Percentiles rank a stretch among this genome's conserved stretches.
These are phyloP conservation scores for Poecile atricapillus DNA, from an alignment of 2,113 vertebrate species.

Conservation along the genomic window DNA sequence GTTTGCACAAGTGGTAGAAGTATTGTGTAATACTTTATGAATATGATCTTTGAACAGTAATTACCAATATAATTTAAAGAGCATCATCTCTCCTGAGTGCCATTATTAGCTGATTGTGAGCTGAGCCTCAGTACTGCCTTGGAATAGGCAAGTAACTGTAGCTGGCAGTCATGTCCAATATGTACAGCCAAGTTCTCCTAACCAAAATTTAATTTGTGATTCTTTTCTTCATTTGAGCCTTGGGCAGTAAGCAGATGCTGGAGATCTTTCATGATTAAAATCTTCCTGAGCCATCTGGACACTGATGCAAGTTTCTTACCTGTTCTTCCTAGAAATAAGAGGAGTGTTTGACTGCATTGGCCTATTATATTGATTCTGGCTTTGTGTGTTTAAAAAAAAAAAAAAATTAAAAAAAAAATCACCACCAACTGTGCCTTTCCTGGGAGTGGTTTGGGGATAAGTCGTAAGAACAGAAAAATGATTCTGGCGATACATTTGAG, in stretches of 20 bases:
- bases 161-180: background rate
- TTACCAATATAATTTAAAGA: background rate
- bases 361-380: constrained; percentile 20
- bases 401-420: background rate
- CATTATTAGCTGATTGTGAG: background rate
- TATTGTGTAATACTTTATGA: background rate
- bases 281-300: background rate
- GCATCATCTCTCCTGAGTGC: background rate
- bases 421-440: constrained; percentile 26
- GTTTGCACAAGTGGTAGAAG: background rate
- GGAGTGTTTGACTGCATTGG: background rate
- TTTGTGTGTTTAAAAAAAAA: background rate
- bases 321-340: background rate
- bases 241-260: constrained; percentile 13
- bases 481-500: constrained; percentile 29
- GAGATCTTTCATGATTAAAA: background rate
- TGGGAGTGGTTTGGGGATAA: constrained; percentile 50
- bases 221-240: background rate
- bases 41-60: background rate
- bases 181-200: background rate
- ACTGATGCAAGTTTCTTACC: background rate
- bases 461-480: constrained; percentile 25
- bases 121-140: background rate
- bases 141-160: background rate
- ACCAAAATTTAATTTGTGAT: background rate